These are phyloP conservation scores for Theodoxus fluviatilis DNA, from an alignment of 2,888 invertebrate genomes.

Conservation along the genomic window DNA sequence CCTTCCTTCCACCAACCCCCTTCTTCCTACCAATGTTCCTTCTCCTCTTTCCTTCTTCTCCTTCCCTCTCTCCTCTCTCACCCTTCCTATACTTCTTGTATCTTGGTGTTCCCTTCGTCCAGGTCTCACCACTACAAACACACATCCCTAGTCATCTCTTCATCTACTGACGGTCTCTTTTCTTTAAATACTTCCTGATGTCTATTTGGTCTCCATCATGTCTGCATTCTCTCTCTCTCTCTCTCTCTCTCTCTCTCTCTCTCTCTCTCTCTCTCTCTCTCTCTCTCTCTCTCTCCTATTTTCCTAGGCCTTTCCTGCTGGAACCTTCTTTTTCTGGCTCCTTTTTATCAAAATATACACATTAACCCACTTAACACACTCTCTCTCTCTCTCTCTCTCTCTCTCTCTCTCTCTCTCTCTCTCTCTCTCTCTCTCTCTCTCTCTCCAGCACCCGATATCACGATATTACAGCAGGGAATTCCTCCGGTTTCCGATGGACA, in stretches of 20 bases:
- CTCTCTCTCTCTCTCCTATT: background rate
- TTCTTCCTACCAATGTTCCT: no score
- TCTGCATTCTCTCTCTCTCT: background rate
- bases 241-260: slow-evolving; percentile 8
- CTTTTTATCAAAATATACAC: background rate
- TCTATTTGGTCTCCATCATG: background rate
- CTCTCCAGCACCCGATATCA: background rate
- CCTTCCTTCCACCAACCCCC: no score
- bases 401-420: slow-evolving; percentile 13
- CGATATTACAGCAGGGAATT: no score
- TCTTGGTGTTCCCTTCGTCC: no score
- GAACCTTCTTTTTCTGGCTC: background rate
- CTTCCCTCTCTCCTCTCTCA: background rate
- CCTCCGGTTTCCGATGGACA: no score
- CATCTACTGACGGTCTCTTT: background rate
- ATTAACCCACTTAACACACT: background rate
- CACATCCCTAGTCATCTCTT: no score
- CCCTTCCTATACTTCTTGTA: no score
- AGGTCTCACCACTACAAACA: no score
- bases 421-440: background rate
- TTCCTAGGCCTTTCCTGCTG: background rate
- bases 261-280: background rate
- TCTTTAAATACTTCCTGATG: background rate
- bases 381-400: slow-evolving; percentile 19
- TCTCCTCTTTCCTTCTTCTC: background rate